Evolutionary conservation across 2,113 vertebrate genomes (phyloP).

Genomic region (Phalacrocorax pelagicus): DNA sequence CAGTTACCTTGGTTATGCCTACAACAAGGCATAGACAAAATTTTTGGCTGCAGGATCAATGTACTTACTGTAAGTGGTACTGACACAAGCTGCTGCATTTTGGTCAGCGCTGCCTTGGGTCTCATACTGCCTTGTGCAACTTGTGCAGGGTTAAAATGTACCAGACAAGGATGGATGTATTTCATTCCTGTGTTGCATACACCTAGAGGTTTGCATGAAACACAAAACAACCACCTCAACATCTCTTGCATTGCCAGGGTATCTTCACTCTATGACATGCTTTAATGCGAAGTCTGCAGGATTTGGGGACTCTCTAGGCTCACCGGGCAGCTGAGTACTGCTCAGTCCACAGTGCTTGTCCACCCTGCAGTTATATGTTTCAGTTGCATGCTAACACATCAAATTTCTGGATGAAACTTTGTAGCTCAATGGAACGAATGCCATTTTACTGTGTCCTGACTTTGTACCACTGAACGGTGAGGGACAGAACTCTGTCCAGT

Average conservation of each 20-base stretch:
- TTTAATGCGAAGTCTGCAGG: neutral
- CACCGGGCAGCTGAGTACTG: neutral
- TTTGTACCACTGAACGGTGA: neutral
- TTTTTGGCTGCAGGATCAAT: neutral
- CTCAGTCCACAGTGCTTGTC: neutral
- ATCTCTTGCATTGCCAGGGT: neutral
- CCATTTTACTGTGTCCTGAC: neutral
- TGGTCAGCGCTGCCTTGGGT: neutral
- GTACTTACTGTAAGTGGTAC: neutral
- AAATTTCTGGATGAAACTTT: neutral
- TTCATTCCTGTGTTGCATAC: neutral
- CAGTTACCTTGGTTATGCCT: neutral
- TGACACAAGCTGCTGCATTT: neutral
- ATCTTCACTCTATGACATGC: fast-evolving
- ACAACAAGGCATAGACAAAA: neutral
- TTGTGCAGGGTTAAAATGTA: neutral
- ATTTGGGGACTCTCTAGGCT: neutral
- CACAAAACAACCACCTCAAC: neutral
- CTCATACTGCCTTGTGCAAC: neutral
- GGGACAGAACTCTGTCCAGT: neutral
- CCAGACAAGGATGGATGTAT: neutral
- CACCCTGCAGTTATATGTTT: neutral
- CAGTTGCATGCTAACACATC: neutral
- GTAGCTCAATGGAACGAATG: neutral
- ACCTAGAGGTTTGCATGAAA: neutral